phyloP scores from a whole-genome alignment of 2,113 vertebrate species.

The Cochlearius cochlearius region DNA sequence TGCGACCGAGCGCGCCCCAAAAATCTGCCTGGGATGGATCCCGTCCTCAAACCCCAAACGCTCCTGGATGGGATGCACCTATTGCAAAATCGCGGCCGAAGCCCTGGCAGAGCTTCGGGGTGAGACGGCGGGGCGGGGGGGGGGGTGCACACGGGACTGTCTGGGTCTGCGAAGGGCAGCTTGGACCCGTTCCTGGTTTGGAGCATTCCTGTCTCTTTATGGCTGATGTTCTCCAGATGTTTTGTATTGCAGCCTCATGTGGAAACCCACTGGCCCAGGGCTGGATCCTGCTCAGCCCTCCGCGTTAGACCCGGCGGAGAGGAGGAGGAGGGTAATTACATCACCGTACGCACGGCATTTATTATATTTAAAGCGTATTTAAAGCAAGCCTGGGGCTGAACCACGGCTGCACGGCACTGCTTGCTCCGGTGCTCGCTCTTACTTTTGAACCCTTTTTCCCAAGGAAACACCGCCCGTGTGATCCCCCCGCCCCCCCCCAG shows the following conservation, averaged over 20 bases:
- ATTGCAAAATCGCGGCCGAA: fast-evolving
- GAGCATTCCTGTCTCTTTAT: constrained; percentile 25
- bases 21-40: not conserved
- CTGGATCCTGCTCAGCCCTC: not conserved
- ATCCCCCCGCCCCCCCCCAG: not conserved
- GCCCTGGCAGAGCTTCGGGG: not conserved
- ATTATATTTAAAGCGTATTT: not conserved
- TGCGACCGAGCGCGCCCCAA: fast-evolving
- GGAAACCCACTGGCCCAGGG: not conserved
- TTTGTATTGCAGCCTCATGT: not conserved
- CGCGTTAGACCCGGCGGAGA: not conserved
- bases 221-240: constrained; percentile 64
- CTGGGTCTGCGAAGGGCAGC: not conserved
- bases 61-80: not conserved
- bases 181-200: not conserved
- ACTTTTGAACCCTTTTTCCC: not conserved
- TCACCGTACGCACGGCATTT: fast-evolving
- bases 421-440: not conserved
- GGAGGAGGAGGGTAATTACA: not conserved
- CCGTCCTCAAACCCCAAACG: not conserved
- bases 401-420: not conserved
- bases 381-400: not conserved
- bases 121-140: not conserved
- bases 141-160: not conserved
- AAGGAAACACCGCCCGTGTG: not conserved